phyloP scores from a whole-genome alignment of 2,797 vertebrate genomes.

The Poliocrania exsul region DNA sequence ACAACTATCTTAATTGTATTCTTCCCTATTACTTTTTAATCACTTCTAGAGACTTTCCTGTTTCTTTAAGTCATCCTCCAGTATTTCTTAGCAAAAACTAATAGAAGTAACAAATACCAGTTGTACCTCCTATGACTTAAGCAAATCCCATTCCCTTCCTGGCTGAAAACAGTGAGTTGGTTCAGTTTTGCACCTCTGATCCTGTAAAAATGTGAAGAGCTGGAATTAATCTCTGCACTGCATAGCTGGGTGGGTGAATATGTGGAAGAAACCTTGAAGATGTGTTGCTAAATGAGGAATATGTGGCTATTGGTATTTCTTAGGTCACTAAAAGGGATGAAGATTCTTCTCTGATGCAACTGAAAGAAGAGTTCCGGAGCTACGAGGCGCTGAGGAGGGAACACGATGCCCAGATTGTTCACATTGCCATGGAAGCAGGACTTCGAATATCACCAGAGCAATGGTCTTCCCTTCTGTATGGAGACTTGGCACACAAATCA shows the following conservation, averaged over 20 bases:
- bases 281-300: neutral
- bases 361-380: conserved; percentile 95
- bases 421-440: conserved; percentile 97
- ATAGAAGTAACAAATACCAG: neutral
- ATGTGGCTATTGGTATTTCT: neutral
- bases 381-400: conserved; percentile 94
- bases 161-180: neutral
- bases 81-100: neutral
- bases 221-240: neutral
- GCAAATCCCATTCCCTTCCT: neutral
- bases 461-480: conserved; percentile 96
- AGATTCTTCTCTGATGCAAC: conserved; percentile 96
- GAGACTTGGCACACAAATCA: conserved; percentile 95
- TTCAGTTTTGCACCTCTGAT: neutral
- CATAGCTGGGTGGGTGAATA: neutral
- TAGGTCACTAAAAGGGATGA: conserved; percentile 98
- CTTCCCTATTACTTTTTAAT: neutral
- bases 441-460: conserved; percentile 96
- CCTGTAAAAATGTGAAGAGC: neutral
- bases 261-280: neutral
- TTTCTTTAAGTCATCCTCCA: neutral
- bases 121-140: neutral
- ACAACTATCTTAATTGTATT: neutral
- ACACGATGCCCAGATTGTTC: conserved; percentile 95
- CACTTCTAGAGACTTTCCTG: neutral